Base-by-base conservation (phyloP, 2,113 vertebrate species). In the Ceyx cyanopectus region DNA sequence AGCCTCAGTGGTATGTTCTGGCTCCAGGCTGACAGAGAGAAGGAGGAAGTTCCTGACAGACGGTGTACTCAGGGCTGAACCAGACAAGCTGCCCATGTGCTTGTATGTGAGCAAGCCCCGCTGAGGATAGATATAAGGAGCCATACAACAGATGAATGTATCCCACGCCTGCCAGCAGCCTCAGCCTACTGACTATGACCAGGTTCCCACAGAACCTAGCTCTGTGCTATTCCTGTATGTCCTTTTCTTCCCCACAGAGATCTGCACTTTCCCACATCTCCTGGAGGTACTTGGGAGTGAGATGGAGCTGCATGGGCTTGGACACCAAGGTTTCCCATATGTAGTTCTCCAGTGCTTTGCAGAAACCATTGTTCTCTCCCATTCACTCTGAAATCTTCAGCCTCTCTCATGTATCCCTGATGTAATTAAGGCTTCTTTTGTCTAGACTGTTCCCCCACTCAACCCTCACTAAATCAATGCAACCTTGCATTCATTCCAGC, bases 301-400 rank as follows among this genome's bases (percentile, higher is more conserved):
- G 24, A 46, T 41, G 40, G 24, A 57, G 13, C 6, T 53, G 14
- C 5, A 3, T 7, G 12, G 21, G 3, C 7, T 91, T 27, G 24
- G 72, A 69, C 37, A 20, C 9, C 1, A 1, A 21, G 12, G 7
- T 46, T 66, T 2, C 19, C 6, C 3, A 0, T 12, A 4, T 41
- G 73, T 51, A 30, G 19, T 16, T 48, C 10, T 56, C 21, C 3
- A 10, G 4, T 8, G 10, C 15, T 58, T 34, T 61, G 27, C 14
- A 81, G 53, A 50, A 84, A 29, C 5, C 11, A 6, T 14, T 27
- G 27, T 81, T 29, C 62, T 19, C 24, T 81, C 16, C 23, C 3
- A 1, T 63, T 46, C 43, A 16, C 16, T 50, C 56, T 61, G 67
- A 85, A 87, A 62, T 27, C 17, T 63, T 24, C 48, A 61, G 37